Evolutionary conservation across 92 coral and sea anemone species (phyloP).

Genomic region (Micromussa lordhowensis): DNA sequence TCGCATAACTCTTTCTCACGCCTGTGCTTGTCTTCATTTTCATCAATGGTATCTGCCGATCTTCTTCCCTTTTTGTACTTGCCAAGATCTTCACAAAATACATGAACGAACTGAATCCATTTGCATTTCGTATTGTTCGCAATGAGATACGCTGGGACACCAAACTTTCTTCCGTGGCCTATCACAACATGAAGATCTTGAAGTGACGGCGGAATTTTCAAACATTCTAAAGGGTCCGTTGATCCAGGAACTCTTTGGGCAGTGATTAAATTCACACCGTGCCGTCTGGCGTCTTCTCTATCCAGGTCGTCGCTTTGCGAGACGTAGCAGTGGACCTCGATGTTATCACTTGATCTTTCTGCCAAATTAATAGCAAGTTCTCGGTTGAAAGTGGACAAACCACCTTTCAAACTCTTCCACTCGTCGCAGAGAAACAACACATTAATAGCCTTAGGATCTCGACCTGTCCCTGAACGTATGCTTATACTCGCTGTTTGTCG

Average conservation of each 20-base stretch:
- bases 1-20: constrained; percentile 16
- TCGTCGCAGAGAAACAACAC: constrained; percentile 28
- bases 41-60: background rate
- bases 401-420: constrained; percentile 6
- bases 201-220: constrained; percentile 13
- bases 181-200: background rate
- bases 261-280: constrained; percentile 11
- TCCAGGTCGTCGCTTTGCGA: background rate
- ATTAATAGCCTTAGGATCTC: background rate
- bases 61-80: background rate
- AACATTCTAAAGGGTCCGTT: background rate
- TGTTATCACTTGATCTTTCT: background rate
- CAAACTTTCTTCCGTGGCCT: constrained; percentile 20
- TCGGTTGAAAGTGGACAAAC: constrained; percentile 18
- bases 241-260: constrained; percentile 11
- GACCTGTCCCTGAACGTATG: background rate
- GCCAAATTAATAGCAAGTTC: background rate
- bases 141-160: background rate
- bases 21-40: constrained; percentile 13
- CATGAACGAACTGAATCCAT: constrained; percentile 30
- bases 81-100: constrained; percentile 21
- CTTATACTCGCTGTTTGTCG: too few relatives aligned
- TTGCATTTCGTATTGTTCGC: background rate
- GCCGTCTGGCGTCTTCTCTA: constrained; percentile 6
- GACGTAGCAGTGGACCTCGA: background rate